Base-by-base conservation (phyloP, 1,140 invertebrate species). In the Meloidogyne floridensis region DNA sequence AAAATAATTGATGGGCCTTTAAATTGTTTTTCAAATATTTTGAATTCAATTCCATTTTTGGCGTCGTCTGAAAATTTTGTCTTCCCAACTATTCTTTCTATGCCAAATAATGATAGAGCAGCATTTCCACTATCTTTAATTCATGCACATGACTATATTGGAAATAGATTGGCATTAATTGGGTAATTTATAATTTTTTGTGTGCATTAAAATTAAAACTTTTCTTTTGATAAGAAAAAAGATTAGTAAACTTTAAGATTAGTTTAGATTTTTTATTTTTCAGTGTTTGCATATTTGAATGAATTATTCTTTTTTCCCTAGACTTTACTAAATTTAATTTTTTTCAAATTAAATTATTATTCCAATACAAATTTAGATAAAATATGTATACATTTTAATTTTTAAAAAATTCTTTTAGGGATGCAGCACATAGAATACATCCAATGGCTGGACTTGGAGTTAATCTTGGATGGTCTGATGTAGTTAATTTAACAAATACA, bases 401-500 rank as follows among this genome's bases (percentile, higher is more conserved):
- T 71, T 77, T 51, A 54, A 32, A 81, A 53, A 69, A 71, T 69
- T 71, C 75, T 87, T 87, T 73, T 81, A 91, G 95, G 15, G 97
- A 99, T 93, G 95, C 97, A 56, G 96, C 96, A 9, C 97, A 99
- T 91, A 92, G 95, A 88, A 92, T 99, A 59, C 97, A 99, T 92
- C 97, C 97, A 0, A 90, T 98, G 75, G 97, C 97, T 72, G 97
- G 97, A 18, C 83, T 82, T 75, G 83, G 79, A 11, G 95, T 98
- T 0, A 99, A 99, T 92, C 91, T 99, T 70, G 97, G 97, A 5
- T 97, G 98, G 91, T 95, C 95, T 42, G 98, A 99, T 92, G 93
- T 98, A 0, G 88, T 91, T 13, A 92, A 92, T 84, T 92, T 99
- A 0, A 92, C 93, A 10, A 88, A 93, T 74, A 89, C 93, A 4